These are phyloP conservation scores for Liparis tanakae DNA, from an alignment of 2,797 vertebrate species.

Conservation along the genomic window DNA sequence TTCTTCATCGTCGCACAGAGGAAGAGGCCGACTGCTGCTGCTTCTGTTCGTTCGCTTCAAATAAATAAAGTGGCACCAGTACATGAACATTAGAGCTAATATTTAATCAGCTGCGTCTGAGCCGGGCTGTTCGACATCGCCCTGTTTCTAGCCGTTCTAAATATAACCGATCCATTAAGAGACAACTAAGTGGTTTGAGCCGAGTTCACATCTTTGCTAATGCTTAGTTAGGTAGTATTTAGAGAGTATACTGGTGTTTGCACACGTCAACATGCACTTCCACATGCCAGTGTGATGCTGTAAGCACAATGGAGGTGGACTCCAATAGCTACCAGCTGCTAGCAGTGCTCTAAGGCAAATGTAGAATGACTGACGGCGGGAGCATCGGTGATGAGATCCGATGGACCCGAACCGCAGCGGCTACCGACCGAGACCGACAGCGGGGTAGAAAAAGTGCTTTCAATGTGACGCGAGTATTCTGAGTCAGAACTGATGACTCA, in stretches of 20 bases:
- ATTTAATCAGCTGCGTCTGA: constrained; percentile 39
- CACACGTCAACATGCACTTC: constrained; percentile 60
- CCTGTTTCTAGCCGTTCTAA: constrained; percentile 22
- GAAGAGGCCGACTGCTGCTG: constrained; percentile 44
- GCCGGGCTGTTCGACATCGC: constrained; percentile 8
- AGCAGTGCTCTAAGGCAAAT: constrained; percentile 63
- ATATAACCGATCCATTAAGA: background rate
- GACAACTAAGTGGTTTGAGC: constrained; percentile 18
- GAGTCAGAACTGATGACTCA: constrained; percentile 61
- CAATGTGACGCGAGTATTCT: constrained; percentile 24
- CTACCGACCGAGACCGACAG: constrained; percentile 36
- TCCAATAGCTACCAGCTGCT: constrained; percentile 39
- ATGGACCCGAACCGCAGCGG: constrained; percentile 29
- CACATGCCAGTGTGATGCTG: constrained; percentile 55
- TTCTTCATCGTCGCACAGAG: constrained; percentile 49
- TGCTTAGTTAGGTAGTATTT: constrained; percentile 39
- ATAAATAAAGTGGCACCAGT: constrained; percentile 70
- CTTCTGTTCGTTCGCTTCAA: constrained; percentile 39
- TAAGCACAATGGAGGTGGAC: constrained; percentile 25
- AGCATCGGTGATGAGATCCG: constrained; percentile 46
- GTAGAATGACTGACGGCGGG: constrained; percentile 36
- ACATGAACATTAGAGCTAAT: constrained; percentile 52
- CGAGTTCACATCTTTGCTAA: constrained; percentile 29
- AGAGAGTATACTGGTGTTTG: constrained; percentile 31
- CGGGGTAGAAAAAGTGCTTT: constrained; percentile 74